These are phyloP conservation scores for Ips nitidus DNA, from an alignment of 1,140 invertebrate genomes.

Conservation along the genomic window DNA sequence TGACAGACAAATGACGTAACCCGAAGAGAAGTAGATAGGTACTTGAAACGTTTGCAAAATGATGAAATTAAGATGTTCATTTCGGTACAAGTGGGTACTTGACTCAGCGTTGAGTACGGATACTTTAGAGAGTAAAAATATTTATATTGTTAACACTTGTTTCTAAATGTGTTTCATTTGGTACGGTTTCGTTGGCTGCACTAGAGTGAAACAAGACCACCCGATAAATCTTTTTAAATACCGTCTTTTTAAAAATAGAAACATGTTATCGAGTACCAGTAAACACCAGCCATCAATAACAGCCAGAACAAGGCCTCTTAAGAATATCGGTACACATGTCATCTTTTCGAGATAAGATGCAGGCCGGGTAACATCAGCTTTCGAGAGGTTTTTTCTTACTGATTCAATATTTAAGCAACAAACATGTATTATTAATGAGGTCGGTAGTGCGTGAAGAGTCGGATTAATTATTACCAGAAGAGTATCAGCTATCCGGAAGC, in stretches of 20 bases:
- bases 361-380: slow-evolving; percentile 15
- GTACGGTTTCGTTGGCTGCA: no score
- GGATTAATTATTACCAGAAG: slow-evolving; percentile 18
- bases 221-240: no score
- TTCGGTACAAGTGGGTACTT: neutral
- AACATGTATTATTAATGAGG: slow-evolving; percentile 26
- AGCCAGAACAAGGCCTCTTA: slow-evolving; percentile 24
- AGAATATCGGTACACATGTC: slow-evolving; percentile 24
- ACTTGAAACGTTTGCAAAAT: slow-evolving; percentile 4
- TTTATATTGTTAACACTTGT: no score
- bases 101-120: neutral
- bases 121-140: no score
- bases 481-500: slow-evolving; percentile 14
- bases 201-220: no score
- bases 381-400: slow-evolving; percentile 14
- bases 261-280: slow-evolving; percentile 9
- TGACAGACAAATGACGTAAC: slow-evolving; percentile 1
- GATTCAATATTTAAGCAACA: slow-evolving; percentile 19
- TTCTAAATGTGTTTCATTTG: no score
- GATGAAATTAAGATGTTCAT: neutral
- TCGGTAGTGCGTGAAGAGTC: slow-evolving; percentile 22
- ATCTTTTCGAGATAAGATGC: slow-evolving; percentile 23
- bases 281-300: slow-evolving; percentile 22
- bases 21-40: neutral
- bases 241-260: neutral